Percentiles rank a stretch among this genome's conserved stretches.
phyloP scores from a whole-genome alignment of 2,888 invertebrate genomes.

The Lycophotia porphyrea region DNA sequence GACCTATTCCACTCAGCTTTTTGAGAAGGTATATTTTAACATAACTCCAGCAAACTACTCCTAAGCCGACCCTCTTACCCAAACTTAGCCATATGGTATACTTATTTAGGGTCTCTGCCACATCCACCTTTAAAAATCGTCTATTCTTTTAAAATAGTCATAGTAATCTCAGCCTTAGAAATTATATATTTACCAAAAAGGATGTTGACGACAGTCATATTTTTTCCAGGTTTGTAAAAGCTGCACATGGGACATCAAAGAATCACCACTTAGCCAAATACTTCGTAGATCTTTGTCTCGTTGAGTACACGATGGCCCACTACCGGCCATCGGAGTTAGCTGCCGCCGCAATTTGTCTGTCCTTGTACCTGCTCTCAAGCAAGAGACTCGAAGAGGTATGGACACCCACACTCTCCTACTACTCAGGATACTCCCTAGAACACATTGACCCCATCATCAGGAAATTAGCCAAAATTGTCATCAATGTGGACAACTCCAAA shows the following conservation, averaged over 20 bases:
- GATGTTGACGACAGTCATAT: not conserved
- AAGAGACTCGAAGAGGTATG: constrained; percentile 89
- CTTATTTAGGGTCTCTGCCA: not conserved
- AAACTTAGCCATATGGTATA: not conserved
- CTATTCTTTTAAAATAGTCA: too few relatives aligned
- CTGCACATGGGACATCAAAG: constrained; percentile 90
- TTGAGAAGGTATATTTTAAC: constrained; percentile 92
- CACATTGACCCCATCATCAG: constrained; percentile 93
- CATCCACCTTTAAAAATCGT: not conserved
- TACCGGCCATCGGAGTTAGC: constrained; percentile 96
- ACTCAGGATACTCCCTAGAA: constrained; percentile 93
- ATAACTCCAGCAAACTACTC: not conserved
- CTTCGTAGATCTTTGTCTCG: constrained; percentile 95
- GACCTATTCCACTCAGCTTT: constrained; percentile 97
- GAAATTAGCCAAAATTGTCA: constrained; percentile 92
- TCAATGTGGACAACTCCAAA: constrained; percentile 93
- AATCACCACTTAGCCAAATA: constrained; percentile 97
- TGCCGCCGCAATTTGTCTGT: constrained; percentile 94
- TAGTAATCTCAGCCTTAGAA: not conserved
- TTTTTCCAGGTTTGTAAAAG: constrained; percentile 90
- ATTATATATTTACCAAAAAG: not conserved
- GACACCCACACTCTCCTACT: constrained; percentile 94
- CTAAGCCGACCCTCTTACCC: not conserved
- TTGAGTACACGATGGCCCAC: constrained; percentile 95
- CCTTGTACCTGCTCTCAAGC: constrained; percentile 90